phyloP scores from a whole-genome alignment of 37 sponge, comb jelly and placozoan genomes.

The Halichondria panicea region DNA sequence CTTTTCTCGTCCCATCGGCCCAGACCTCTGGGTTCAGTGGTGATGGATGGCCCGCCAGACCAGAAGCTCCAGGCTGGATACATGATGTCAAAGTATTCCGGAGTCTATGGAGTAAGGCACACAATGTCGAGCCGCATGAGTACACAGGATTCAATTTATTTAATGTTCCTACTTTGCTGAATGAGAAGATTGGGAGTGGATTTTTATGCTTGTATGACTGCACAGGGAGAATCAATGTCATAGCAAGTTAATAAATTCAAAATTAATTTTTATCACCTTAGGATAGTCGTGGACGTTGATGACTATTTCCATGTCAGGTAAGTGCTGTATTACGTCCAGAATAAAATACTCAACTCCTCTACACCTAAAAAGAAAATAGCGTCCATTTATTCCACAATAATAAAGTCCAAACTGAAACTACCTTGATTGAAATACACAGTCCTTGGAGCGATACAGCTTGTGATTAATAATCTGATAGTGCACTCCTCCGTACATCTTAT shows the following conservation, averaged over 20 bases:
- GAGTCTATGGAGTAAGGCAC: slow-evolving; percentile 36
- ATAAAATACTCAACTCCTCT: slow-evolving; percentile 89
- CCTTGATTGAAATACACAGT: slow-evolving; percentile 75
- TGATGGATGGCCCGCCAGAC: slow-evolving; percentile 85
- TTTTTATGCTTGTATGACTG: slow-evolving; percentile 50
- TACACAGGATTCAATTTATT: background rate
- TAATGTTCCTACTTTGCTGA: slow-evolving; percentile 67
- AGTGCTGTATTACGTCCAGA: slow-evolving; percentile 27
- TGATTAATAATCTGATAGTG: slow-evolving; percentile 86
- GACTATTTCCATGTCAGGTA: slow-evolving; percentile 84
- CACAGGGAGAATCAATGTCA: background rate
- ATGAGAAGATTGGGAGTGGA: slow-evolving; percentile 84
- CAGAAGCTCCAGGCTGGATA: slow-evolving; percentile 97
- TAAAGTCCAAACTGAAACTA: slow-evolving; percentile 17
- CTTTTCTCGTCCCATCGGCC: slow-evolving; percentile 86
- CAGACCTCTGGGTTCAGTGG: slow-evolving; percentile 75
- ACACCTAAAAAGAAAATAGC: slow-evolving; percentile 44
- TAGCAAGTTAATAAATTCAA: background rate
- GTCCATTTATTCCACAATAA: background rate
- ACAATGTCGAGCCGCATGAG: background rate
- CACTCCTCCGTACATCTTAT: slow-evolving; percentile 15
- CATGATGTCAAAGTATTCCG: slow-evolving; percentile 76
- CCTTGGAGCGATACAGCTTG: slow-evolving; percentile 58
- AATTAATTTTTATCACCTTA: background rate
- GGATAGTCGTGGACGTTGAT: slow-evolving; percentile 83